Evolutionary conservation across 2,797 vertebrate species (phyloP).

Genomic region (Brachyalestes nurse): DNA sequence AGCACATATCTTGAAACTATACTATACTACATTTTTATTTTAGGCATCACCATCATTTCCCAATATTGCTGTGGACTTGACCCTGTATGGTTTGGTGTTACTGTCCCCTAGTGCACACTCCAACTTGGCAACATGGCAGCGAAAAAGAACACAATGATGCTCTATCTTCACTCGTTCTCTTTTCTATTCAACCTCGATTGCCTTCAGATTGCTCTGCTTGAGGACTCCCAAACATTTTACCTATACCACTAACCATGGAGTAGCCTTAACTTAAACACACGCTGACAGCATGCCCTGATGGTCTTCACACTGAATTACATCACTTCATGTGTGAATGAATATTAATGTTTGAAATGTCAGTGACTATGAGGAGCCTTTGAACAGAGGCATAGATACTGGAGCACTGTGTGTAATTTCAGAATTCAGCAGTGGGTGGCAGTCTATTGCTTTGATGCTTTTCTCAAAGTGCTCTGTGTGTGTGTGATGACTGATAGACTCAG

Average conservation of each 20-base stretch:
- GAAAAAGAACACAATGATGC: not conserved
- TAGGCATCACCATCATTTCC: not conserved
- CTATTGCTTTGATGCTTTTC: conserved; percentile 26
- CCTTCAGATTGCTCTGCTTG: not conserved
- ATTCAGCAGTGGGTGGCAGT: conserved; percentile 42
- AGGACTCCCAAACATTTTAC: not conserved
- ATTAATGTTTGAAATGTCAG: not conserved
- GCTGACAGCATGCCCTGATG: not conserved
- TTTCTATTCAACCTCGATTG: not conserved
- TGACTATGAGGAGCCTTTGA: not conserved
- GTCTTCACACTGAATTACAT: not conserved
- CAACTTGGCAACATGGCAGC: not conserved
- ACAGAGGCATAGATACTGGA: not conserved
- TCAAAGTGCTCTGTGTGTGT: not conserved
- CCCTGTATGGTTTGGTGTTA: not conserved
- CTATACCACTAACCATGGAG: not conserved
- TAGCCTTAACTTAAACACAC: not conserved
- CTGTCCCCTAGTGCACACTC: not conserved
- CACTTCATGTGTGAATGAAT: not conserved
- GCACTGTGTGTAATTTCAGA: not conserved
- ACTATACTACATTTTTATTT: not conserved
- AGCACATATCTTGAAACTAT: too few species aligned
- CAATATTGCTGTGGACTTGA: not conserved
- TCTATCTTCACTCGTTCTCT: not conserved
- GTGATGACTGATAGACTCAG: too few species aligned